Conservation (phyloP, 2,888 invertebrate species). For the Sylvicola fuscatus region DNA sequence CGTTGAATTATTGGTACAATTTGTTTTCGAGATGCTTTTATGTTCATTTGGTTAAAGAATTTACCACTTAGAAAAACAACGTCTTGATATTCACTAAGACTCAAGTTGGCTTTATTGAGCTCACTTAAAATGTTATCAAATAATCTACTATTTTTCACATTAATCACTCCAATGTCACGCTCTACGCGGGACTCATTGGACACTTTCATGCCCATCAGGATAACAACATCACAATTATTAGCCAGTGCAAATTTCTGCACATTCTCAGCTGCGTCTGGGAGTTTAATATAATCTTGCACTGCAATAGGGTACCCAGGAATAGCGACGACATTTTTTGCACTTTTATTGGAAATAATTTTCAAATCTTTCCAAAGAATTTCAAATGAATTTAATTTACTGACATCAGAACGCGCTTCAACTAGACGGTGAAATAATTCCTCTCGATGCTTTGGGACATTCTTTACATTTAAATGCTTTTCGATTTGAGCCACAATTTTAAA, state of each 20-base stretch:
- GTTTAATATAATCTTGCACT: constrained; percentile 30
- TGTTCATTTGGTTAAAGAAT: constrained; percentile 35
- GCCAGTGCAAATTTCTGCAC: constrained; percentile 28
- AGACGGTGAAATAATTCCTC: constrained; percentile 29
- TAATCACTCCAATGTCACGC: constrained; percentile 36
- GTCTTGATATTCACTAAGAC: constrained; percentile 22
- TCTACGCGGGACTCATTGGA: constrained; percentile 21
- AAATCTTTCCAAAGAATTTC: constrained; percentile 58
- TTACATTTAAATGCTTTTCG: constrained; percentile 29
- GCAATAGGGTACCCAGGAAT: constrained; percentile 28
- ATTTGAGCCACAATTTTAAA: constrained; percentile 32
- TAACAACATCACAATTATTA: constrained; percentile 24
- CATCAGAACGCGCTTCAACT: constrained; percentile 41
- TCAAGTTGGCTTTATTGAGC: constrained; percentile 19
- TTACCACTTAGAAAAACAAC: constrained; percentile 24
- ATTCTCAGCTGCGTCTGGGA: constrained; percentile 27
- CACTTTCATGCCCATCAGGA: constrained; percentile 43
- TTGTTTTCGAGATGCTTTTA: constrained; percentile 43
- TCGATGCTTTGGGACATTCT: constrained; percentile 19
- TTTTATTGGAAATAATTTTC: constrained; percentile 37
- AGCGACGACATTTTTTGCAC: constrained; percentile 29
- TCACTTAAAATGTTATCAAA: constrained; percentile 10
- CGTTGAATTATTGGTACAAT: constrained; percentile 38
- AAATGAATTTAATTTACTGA: constrained; percentile 35
- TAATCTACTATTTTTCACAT: constrained; percentile 1